Conservation (phyloP, 2,113 vertebrate genomes). For the Colossoma macropomum region DNA sequence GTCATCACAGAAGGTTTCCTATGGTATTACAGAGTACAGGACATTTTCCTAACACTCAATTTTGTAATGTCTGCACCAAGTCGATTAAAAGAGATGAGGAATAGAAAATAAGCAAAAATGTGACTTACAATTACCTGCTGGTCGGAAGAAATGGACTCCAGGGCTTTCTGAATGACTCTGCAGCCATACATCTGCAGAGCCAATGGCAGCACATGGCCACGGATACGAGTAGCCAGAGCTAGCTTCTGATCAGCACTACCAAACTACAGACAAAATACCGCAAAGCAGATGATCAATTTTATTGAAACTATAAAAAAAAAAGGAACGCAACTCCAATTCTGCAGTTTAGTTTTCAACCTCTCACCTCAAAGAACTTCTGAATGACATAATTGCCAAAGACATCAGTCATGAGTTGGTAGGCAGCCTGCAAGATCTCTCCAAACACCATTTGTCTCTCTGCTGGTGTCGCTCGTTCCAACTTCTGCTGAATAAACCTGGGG, state of each 20-base stretch:
- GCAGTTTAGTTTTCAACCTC: background rate
- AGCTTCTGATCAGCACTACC: slow-evolving; percentile 98
- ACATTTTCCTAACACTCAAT: background rate
- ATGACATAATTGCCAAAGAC: slow-evolving; percentile 99
- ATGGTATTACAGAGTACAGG: too few relatives aligned
- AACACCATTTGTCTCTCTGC: slow-evolving; percentile 98
- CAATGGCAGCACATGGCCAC: slow-evolving; percentile 94
- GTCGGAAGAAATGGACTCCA: slow-evolving; percentile 98
- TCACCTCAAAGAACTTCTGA: slow-evolving; percentile 98
- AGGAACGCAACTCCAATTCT: too few relatives aligned
- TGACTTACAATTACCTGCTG: slow-evolving; percentile 99
- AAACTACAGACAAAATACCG: slow-evolving; percentile 79
- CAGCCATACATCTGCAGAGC: slow-evolving; percentile 99
- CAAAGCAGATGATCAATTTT: slow-evolving; percentile 5
- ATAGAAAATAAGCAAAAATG: slow-evolving; percentile 1
- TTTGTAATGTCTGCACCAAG: too few relatives aligned
- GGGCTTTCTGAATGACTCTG: slow-evolving; percentile 97
- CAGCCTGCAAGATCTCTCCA: slow-evolving; percentile 97
- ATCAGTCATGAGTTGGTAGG: slow-evolving; percentile 98
- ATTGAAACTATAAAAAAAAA: too few relatives aligned
- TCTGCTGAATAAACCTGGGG: slow-evolving; percentile 92
- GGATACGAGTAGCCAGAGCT: slow-evolving; percentile 95
- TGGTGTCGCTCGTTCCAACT: slow-evolving; percentile 94
- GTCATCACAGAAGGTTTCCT: too few relatives aligned
- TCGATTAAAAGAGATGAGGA: too few relatives aligned